phyloP scores from a whole-genome alignment of 2,888 invertebrate genomes.

The Lamellibrachia columna region DNA sequence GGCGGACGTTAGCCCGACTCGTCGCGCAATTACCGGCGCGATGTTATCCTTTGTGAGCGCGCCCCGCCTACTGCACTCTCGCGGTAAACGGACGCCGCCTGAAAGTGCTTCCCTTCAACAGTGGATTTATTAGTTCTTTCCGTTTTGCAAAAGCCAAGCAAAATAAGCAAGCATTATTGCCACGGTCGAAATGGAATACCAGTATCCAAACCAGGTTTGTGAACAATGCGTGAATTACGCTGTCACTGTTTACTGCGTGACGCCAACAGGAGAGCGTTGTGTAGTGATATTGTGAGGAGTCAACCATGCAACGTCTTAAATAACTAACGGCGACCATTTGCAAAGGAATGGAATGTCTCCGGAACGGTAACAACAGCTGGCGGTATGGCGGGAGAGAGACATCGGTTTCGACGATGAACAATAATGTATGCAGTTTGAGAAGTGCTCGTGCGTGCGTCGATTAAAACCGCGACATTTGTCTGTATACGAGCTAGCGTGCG shows the following conservation, averaged over 20 bases:
- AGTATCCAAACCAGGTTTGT: neutral
- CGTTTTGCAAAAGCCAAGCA: neutral
- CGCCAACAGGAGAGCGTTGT: neutral
- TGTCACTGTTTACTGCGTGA: neutral
- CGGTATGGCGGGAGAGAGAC: too few relatives aligned
- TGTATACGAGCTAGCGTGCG: too few relatives aligned
- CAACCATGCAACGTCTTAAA: too few relatives aligned
- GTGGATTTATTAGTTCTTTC: neutral
- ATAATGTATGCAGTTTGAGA: too few relatives aligned
- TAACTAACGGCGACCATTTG: too few relatives aligned
- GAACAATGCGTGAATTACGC: neutral
- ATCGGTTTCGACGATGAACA: too few relatives aligned
- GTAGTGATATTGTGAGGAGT: neutral
- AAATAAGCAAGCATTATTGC: neutral
- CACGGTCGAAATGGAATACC: neutral
- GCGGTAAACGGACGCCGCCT: conserved; percentile 9
- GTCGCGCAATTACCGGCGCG: neutral
- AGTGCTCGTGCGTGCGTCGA: too few relatives aligned
- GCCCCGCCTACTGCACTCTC: neutral
- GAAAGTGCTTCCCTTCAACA: neutral
- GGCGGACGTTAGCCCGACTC: neutral
- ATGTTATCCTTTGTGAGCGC: neutral
- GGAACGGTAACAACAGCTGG: too few relatives aligned
- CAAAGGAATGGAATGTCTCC: too few relatives aligned
- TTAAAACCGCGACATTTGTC: too few relatives aligned